Conservation (phyloP, 1,140 invertebrate genomes). For the Sinella curviseta region DNA sequence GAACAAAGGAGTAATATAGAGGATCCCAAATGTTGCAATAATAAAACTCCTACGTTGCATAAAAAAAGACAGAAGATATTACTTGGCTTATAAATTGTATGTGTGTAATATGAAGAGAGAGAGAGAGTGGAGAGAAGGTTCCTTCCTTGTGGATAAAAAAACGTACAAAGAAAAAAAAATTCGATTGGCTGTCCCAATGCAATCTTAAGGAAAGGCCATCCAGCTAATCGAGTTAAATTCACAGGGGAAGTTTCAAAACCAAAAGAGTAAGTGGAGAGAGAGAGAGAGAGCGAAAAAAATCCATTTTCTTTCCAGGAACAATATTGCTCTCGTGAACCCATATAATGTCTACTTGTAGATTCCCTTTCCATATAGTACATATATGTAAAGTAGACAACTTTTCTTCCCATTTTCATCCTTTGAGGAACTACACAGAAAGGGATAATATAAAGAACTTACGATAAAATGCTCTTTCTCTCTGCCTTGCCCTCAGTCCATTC, state of each 20-base stretch:
- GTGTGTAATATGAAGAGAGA: no score
- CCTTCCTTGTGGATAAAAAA: no score
- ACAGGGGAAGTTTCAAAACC: background rate
- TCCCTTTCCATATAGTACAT: no score
- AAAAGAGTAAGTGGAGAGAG: no score
- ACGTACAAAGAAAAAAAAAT: background rate
- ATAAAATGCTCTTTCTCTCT: no score
- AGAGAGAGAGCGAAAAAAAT: background rate
- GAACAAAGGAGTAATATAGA: background rate
- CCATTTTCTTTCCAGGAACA: background rate
- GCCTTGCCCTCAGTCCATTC: constrained; percentile 3
- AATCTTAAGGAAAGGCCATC: constrained; percentile 18
- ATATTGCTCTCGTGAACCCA: background rate
- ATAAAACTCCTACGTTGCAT: constrained; percentile 13
- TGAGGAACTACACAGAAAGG: background rate
- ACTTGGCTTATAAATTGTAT: no score
- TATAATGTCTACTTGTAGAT: no score
- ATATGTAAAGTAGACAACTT: background rate
- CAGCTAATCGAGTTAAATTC: constrained; percentile 21
- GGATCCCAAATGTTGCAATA: constrained; percentile 1
- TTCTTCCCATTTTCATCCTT: background rate
- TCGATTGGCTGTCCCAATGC: constrained; percentile 10
- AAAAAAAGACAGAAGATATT: constrained; percentile 5
- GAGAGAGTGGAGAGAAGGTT: no score
- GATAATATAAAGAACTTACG: no score